Percentiles rank a stretch among this genome's conserved stretches.
Conservation (phyloP, 2,888 invertebrate species). For the Sepiola atlantica region DNA sequence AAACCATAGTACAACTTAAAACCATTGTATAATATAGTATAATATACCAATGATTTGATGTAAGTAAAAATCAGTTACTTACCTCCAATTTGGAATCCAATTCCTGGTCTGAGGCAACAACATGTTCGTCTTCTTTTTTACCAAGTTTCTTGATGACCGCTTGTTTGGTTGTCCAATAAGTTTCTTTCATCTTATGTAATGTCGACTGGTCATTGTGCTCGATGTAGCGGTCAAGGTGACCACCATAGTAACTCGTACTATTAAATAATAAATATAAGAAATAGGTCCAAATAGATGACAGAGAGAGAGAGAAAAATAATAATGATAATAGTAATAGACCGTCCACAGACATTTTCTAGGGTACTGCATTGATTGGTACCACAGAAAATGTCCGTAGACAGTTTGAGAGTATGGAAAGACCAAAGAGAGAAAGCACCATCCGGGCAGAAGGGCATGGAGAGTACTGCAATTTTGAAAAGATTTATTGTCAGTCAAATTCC, state of each 20-base stretch:
- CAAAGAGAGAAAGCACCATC: not conserved
- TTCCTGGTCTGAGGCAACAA: constrained; percentile 96
- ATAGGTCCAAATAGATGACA: not conserved
- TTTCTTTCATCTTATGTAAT: constrained; percentile 80
- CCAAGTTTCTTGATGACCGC: constrained; percentile 93
- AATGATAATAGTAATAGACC: not conserved
- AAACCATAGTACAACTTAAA: not conserved
- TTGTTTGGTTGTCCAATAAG: constrained; percentile 99
- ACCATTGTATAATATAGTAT: too few species aligned
- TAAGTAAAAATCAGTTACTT: constrained; percentile 39
- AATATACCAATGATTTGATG: not conserved
- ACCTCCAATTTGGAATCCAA: constrained; percentile 94
- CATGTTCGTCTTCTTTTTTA: constrained; percentile 96
- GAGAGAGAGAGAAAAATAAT: not conserved
- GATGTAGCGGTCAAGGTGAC: constrained; percentile 77
- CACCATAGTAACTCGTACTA: constrained; percentile 66
- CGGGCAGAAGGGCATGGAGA: too few species aligned
- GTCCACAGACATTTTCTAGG: not conserved
- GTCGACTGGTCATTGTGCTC: constrained; percentile 76
- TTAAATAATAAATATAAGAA: constrained; percentile 49
- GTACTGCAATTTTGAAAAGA: not conserved
- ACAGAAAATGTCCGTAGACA: too few species aligned
- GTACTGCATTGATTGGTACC: not conserved
- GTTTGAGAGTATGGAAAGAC: not conserved
- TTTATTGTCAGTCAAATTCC: too few species aligned